These are phyloP conservation scores for Micronycteris hirsuta DNA, from an alignment of 2,113 vertebrate species.

Conservation along the genomic window DNA sequence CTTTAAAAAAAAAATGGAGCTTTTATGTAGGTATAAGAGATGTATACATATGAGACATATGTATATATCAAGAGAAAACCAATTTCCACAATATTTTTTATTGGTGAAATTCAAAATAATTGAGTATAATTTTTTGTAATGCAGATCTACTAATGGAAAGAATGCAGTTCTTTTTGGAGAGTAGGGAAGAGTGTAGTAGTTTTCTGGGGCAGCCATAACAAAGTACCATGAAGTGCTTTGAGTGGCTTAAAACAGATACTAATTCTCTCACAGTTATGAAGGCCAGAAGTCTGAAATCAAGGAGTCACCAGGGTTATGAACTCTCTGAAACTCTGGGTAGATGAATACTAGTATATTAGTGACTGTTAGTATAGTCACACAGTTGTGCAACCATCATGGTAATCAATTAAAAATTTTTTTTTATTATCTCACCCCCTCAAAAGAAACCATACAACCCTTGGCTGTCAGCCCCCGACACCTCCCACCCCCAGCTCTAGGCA, in stretches of 20 bases:
- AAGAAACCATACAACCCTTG: not conserved
- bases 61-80: not conserved
- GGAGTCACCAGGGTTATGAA: not conserved
- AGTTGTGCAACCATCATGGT: not conserved
- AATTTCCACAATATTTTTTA: not conserved
- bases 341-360: not conserved
- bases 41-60: not conserved
- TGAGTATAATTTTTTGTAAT: not conserved
- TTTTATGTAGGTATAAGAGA: not conserved
- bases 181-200: not conserved
- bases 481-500: not conserved
- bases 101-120: slow-evolving; percentile 9
- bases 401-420: not conserved
- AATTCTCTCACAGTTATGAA: not conserved
- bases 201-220: not conserved
- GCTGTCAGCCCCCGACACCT: not conserved
- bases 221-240: not conserved
- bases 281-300: not conserved
- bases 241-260: not conserved
- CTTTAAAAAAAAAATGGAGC: not conserved
- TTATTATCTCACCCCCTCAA: not conserved
- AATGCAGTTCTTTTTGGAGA: not conserved
- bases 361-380: not conserved
- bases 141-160: not conserved
- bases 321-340: not conserved